These are phyloP conservation scores for Lobophora halterata DNA, from an alignment of 2,888 invertebrate genomes.

Conservation along the genomic window DNA sequence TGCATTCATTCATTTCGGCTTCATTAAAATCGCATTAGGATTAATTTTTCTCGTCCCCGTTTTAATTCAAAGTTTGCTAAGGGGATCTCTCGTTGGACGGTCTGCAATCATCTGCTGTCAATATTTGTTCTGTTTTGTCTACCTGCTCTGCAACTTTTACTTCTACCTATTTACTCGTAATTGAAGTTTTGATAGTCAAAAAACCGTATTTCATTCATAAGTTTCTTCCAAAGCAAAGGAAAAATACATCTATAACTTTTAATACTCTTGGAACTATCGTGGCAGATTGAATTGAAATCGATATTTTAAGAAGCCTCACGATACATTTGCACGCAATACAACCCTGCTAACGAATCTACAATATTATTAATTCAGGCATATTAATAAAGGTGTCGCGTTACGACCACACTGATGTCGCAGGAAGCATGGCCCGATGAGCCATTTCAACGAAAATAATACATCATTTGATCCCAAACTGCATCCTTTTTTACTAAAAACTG, in stretches of 20 bases:
- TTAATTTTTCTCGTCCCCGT: slow-evolving; percentile 79
- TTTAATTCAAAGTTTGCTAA: slow-evolving; percentile 77
- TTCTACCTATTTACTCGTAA: no score
- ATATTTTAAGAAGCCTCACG: slow-evolving; percentile 74
- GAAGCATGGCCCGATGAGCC: slow-evolving; percentile 74
- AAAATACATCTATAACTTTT: not conserved
- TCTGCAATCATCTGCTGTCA: slow-evolving; percentile 76
- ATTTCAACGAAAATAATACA: slow-evolving; percentile 72
- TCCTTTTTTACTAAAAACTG: slow-evolving; percentile 56
- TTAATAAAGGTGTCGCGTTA: slow-evolving; percentile 73
- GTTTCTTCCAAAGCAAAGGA: not conserved
- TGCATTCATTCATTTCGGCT: slow-evolving; percentile 76
- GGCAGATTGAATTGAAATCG: slow-evolving; percentile 50
- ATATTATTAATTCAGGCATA: slow-evolving; percentile 79
- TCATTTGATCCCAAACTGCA: slow-evolving; percentile 55
- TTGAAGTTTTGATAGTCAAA: slow-evolving; percentile 30
- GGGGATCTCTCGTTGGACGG: slow-evolving; percentile 66
- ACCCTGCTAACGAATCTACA: slow-evolving; percentile 69
- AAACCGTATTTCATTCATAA: not conserved
- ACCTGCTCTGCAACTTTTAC: slow-evolving; percentile 62
- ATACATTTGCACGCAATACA: slow-evolving; percentile 74
- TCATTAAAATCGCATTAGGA: slow-evolving; percentile 82
- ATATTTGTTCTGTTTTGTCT: slow-evolving; percentile 71
- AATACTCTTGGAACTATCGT: slow-evolving; percentile 20
- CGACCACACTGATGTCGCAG: slow-evolving; percentile 78